Conservation (phyloP, 2,888 invertebrate species). For the Caenorhabditis afra region DNA sequence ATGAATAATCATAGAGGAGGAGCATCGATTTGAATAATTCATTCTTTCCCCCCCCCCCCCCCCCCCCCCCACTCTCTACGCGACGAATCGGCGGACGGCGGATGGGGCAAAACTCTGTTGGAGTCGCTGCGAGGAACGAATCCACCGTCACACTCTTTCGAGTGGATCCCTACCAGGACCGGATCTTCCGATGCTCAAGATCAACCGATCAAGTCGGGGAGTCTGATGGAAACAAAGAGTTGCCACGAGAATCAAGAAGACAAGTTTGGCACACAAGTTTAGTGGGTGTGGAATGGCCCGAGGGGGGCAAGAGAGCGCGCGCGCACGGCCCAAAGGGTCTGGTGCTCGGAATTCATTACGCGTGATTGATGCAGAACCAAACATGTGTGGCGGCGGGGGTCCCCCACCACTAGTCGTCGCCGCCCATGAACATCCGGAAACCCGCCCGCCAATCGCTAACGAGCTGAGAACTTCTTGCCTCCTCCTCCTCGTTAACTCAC, state of each 20-base stretch:
- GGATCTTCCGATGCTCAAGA: too few species aligned
- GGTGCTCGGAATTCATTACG: slow-evolving; percentile 59
- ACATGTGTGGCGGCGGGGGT: slow-evolving; percentile 45
- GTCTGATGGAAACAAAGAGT: too few species aligned
- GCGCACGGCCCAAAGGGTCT: slow-evolving; percentile 3
- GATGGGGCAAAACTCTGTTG: too few species aligned
- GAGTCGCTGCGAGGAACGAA: too few species aligned
- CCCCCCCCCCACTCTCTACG: neutral
- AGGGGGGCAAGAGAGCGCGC: slow-evolving; percentile 15
- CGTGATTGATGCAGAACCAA: slow-evolving; percentile 62
- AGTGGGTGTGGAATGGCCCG: slow-evolving; percentile 8
- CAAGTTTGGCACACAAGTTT: too few species aligned
- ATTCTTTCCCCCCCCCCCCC: slow-evolving; percentile 11
- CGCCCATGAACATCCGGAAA: slow-evolving; percentile 50
- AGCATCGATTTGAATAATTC: slow-evolving; percentile 63
- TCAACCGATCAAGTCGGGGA: too few species aligned
- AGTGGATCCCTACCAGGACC: too few species aligned
- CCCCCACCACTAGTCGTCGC: slow-evolving; percentile 10
- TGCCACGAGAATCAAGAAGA: too few species aligned
- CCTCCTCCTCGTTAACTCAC: neutral
- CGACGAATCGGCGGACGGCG: neutral
- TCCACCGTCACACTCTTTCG: too few species aligned
- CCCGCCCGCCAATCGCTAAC: slow-evolving; percentile 12
- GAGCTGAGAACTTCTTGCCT: slow-evolving; percentile 20
- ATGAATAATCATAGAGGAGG: slow-evolving; percentile 62